Percentiles rank a stretch among this genome's conserved stretches.
These are phyloP conservation scores for Brienomyrus brachyistius DNA, from an alignment of 2,113 vertebrate species.

Conservation along the genomic window DNA sequence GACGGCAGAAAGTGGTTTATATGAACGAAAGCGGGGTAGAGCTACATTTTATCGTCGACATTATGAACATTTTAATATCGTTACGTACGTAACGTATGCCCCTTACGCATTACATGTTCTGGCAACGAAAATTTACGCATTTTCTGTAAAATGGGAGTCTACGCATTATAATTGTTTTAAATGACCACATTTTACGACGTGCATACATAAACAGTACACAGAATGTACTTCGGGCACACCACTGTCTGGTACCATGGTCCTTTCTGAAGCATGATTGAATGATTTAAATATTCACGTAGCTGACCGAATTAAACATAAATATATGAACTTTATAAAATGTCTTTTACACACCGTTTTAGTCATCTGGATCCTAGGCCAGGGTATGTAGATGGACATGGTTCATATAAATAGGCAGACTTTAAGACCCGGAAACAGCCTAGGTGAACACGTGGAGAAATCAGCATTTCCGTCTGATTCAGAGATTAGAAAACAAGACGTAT, in stretches of 20 bases:
- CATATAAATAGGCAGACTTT: background rate
- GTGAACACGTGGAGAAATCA: background rate
- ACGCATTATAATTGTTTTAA: background rate
- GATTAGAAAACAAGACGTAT: background rate
- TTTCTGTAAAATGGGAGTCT: background rate
- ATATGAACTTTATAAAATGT: background rate
- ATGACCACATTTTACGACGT: background rate
- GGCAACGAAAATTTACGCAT: background rate
- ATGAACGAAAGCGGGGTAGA: background rate
- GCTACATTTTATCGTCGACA: background rate
- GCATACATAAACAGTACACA: no score
- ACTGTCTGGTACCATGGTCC: background rate
- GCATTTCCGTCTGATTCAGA: background rate
- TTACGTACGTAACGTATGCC: background rate
- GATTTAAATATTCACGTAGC: background rate
- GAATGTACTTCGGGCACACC: background rate
- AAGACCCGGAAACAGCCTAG: background rate
- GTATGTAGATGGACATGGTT: background rate
- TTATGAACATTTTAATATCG: background rate
- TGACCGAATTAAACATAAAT: background rate
- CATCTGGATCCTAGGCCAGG: background rate
- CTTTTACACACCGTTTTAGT: background rate
- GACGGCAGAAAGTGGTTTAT: no score
- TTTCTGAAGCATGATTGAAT: background rate
- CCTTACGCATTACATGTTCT: background rate